Base-by-base conservation (phyloP, 2,797 vertebrate species). In the Acrossocheilus wenchowensis region DNA sequence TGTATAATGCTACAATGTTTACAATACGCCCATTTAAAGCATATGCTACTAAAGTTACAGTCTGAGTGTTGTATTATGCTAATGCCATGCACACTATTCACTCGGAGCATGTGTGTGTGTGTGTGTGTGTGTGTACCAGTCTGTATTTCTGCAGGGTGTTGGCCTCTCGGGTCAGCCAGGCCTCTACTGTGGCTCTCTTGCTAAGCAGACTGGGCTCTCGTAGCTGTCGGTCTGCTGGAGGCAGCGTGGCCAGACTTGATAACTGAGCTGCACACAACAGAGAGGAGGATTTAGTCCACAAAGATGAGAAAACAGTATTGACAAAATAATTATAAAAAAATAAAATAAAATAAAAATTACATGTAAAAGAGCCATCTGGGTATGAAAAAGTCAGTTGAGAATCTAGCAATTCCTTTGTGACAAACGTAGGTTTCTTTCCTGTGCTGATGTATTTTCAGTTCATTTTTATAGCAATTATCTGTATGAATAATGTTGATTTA, bases 91-190 rank as follows among this genome's bases (percentile, higher is more conserved):
- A 85, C 52, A 81, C 17, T 12, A 10, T 57, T 19, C 50, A 64
- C 17, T 74, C 5, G 0, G 36, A 69, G 50, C 41, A 8, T 50
- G 60, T 84, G 26, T 57, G 84, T 81, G 60, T 81, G 26, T n/a
- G 64, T 39, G 39, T 60, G 84, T 45, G 69, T 79, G 36, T 39
- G 45, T 78, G 91, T 95, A 99, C 98, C 95, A 99, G 96, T 0
- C 98, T 97, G 94, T 97, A 98, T 92, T 98, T 98, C 94, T 99
- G 98, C 91, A 99, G 95, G 17, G 97, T 98, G 95, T 97, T 97
- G 68, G 98, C 98, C 91, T 99, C 98, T 23, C 97, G 95, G 91
- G 98, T 96, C 86, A 99, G 96, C 97, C 98, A 99, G 88, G 96
- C 93, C 91, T 99, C 98, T 92, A 99, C 94, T 0, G 97, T 97